Base-by-base conservation (phyloP, 2,113 vertebrate species). In the Solea senegalensis region DNA sequence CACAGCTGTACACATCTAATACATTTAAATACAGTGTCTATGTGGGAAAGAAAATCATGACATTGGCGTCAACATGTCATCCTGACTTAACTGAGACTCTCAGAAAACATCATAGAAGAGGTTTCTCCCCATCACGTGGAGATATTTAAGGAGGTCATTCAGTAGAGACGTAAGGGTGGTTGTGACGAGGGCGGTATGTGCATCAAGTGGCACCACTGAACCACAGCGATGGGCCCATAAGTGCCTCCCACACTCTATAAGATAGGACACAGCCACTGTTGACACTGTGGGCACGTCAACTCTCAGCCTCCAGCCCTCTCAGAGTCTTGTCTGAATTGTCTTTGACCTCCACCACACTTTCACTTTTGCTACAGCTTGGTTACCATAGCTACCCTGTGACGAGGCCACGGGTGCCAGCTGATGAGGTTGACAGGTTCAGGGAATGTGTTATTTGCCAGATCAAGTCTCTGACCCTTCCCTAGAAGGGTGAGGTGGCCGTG, bases 281-380 rank as follows among this genome's bases (percentile, higher is more conserved):
- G 74, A 72, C 82, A 76, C 74, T 74, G 53, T 0, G 62, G 72
- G 45, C 74, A 61, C 44, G 12, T 53, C 27, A 43, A 50, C 60
- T 64, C 69, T 69, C 61, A 50, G 71, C 34, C 52, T 58, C 10
- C 26, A 5, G 12, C 34, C 60, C 74, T 70, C 77, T 75, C 9
- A 1, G 56, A 53, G 40, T 13, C 0, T 28, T 5, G 50, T 68
- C 66, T 74, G 61, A 78, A 76, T 74, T 34, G 69, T 78, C 67
- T 85, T 59, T 82, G 83, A 88, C 89, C 86, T 89, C 82, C 70
- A 41, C 40, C 62, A 3, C 57, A 51, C 63, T 76, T 76, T 54
- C 39, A 9, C 41, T 69, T 86, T 80, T 69, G 55, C 50, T 15
- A 16, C 54, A n/a, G 53, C 51, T 75, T 80, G 68, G 86, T 84